A percentile compares a stretch with the other conserved stretches of the same genome.
phyloP scores from a whole-genome alignment of 2,113 vertebrate genomes.

The Stigmatopora argus region DNA sequence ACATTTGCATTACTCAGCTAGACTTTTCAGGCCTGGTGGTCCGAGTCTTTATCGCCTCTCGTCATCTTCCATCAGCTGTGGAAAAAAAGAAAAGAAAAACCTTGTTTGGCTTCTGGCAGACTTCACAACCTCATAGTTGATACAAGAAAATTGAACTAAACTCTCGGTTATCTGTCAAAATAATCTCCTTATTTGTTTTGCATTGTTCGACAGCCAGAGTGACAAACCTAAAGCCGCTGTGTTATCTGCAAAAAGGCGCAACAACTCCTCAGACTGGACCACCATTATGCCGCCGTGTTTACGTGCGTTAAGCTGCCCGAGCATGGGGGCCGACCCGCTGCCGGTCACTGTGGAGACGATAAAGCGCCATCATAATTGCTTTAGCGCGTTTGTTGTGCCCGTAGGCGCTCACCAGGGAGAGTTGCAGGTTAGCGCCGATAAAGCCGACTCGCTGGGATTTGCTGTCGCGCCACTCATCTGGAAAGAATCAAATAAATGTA shows the following conservation, averaged over 20 bases:
- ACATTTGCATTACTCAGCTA: not conserved
- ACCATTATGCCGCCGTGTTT: slow-evolving; percentile 28
- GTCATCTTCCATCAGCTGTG: not conserved
- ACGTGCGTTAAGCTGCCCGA: slow-evolving; percentile 46
- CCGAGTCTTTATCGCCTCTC: not conserved
- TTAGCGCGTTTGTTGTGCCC: slow-evolving; percentile 59
- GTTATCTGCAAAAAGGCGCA: slow-evolving; percentile 13
- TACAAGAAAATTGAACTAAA: not conserved
- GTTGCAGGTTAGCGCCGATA: slow-evolving; percentile 57
- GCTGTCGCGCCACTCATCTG: slow-evolving; percentile 47
- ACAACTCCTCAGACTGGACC: slow-evolving; percentile 7
- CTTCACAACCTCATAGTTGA: not conserved
- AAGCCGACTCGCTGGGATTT: slow-evolving; percentile 47
- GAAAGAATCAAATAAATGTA: slow-evolving; percentile 37
- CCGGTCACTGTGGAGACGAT: slow-evolving; percentile 48
- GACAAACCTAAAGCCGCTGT: not conserved
- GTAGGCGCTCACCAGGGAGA: slow-evolving; percentile 31
- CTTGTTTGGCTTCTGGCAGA: not conserved
- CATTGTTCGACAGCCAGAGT: slow-evolving; percentile 4
- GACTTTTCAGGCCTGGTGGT: not conserved
- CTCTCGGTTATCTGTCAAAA: slow-evolving; percentile 2
- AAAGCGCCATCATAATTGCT: slow-evolving; percentile 67
- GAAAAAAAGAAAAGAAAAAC: not conserved
- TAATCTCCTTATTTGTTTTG: slow-evolving; percentile 9
- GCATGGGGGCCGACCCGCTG: slow-evolving; percentile 53